A percentile compares a stretch with the other conserved stretches of the same genome.
Evolutionary conservation across 2,888 invertebrate genomes (phyloP).

Genomic region (Itoplectis maculator): DNA sequence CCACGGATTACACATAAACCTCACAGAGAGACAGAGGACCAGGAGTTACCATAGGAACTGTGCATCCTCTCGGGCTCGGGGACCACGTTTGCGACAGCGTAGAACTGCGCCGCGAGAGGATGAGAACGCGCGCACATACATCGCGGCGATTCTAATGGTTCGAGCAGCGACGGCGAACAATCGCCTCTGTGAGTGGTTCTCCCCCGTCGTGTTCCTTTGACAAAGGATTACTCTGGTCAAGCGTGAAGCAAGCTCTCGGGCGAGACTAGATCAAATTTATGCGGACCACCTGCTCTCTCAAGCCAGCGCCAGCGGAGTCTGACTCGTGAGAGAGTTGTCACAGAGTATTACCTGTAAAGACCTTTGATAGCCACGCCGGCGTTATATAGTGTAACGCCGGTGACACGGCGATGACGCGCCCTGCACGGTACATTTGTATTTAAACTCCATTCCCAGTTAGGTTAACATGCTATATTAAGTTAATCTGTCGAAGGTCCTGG

Average conservation of each 20-base stretch:
- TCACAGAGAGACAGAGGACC: neutral
- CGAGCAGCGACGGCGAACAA: conserved; percentile 41
- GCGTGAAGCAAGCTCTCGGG: conserved; percentile 30
- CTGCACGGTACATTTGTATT: neutral
- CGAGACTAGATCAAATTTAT: conserved; percentile 42
- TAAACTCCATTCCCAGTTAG: neutral
- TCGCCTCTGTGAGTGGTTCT: conserved; percentile 30
- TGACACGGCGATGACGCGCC: neutral
- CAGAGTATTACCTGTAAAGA: conserved; percentile 18
- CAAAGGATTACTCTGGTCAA: conserved; percentile 52
- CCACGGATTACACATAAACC: conserved; percentile 4
- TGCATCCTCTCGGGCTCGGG: neutral
- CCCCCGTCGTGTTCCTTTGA: conserved; percentile 41
- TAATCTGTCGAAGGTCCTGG: neutral
- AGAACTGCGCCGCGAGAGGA: neutral
- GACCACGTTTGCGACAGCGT: conserved; percentile 1
- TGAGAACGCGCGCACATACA: neutral
- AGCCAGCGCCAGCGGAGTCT: neutral
- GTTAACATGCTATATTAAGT: neutral
- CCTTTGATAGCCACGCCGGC: neutral
- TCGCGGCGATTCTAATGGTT: conserved; percentile 53
- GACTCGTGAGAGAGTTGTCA: conserved; percentile 3
- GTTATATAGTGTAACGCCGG: neutral
- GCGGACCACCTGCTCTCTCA: conserved; percentile 4
- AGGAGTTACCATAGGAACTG: conserved; percentile 1